Conservation (phyloP, 2,797 vertebrate species). For the Amazona ochrocephala region DNA sequence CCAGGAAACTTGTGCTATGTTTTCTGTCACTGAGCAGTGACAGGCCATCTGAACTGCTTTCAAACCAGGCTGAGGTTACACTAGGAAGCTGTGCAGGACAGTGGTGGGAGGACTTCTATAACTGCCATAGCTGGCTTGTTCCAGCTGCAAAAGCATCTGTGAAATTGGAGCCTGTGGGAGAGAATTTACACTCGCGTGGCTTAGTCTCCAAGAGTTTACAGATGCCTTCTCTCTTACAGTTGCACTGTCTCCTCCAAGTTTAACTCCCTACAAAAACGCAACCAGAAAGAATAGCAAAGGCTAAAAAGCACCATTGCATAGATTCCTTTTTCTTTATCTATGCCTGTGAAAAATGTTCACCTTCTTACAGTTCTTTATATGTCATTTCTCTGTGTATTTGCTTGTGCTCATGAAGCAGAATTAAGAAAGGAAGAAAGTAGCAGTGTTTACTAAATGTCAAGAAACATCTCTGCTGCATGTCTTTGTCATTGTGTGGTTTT, state of each 20-base stretch:
- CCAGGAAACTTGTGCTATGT: not conserved
- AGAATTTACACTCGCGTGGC: not conserved
- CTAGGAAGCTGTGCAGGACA: not conserved
- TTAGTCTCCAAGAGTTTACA: not conserved
- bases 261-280: not conserved
- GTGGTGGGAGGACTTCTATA: not conserved
- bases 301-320: not conserved
- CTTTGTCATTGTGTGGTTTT: not conserved
- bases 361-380: not conserved
- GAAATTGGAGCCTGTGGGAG: not conserved
- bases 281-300: not conserved
- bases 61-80: not conserved
- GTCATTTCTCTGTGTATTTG: not conserved
- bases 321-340: not conserved
- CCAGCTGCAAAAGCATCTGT: not conserved
- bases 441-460: not conserved
- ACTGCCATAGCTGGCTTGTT: not conserved
- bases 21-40: not conserved
- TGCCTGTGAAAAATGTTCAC: not conserved
- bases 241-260: not conserved
- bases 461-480: not conserved
- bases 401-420: not conserved
- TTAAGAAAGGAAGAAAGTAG: not conserved
- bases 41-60: not conserved
- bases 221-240: not conserved